Evolutionary conservation across 2,888 invertebrate genomes (phyloP).

Genomic region (Andrena bicolor): DNA sequence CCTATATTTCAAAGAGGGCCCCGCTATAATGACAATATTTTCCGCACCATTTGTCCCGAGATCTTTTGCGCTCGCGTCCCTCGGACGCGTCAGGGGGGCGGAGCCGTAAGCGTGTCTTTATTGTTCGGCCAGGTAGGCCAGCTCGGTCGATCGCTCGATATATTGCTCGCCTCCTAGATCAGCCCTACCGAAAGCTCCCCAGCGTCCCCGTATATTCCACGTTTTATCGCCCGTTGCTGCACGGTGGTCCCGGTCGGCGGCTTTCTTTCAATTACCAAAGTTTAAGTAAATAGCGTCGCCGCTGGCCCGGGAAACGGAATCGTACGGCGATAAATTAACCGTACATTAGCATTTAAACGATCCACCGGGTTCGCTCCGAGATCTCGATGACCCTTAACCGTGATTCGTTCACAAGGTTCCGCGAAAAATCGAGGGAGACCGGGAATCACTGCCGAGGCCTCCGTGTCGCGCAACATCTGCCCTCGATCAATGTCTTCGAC

Average conservation of each 20-base stretch:
- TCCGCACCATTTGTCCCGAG: constrained; percentile 42
- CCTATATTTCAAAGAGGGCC: constrained; percentile 25
- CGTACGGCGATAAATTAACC: constrained; percentile 77
- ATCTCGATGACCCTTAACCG: constrained; percentile 35
- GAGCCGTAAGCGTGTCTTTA: constrained; percentile 61
- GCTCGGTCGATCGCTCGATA: constrained; percentile 53
- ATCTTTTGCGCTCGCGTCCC: constrained; percentile 12
- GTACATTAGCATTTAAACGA: constrained; percentile 80
- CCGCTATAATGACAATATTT: constrained; percentile 44
- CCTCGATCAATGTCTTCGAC: constrained; percentile 18
- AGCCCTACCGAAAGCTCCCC: constrained; percentile 53
- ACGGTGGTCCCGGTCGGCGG: constrained; percentile 79
- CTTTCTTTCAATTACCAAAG: constrained; percentile 80
- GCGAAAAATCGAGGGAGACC: constrained; percentile 27
- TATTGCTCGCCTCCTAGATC: constrained; percentile 68
- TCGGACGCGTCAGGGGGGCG: constrained; percentile 41
- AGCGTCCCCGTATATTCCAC: constrained; percentile 74
- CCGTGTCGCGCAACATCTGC: constrained; percentile 39
- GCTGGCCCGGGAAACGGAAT: constrained; percentile 64
- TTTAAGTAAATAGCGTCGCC: constrained; percentile 71
- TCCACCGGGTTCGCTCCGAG: constrained; percentile 38
- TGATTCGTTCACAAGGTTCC: constrained; percentile 21
- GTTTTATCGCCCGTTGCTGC: constrained; percentile 75
- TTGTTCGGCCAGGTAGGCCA: constrained; percentile 64
- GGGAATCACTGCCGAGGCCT: constrained; percentile 1